Percentiles rank a stretch among this genome's conserved stretches.
phyloP scores from a whole-genome alignment of 1,140 invertebrate genomes.

The Aphaenogaster floridana region DNA sequence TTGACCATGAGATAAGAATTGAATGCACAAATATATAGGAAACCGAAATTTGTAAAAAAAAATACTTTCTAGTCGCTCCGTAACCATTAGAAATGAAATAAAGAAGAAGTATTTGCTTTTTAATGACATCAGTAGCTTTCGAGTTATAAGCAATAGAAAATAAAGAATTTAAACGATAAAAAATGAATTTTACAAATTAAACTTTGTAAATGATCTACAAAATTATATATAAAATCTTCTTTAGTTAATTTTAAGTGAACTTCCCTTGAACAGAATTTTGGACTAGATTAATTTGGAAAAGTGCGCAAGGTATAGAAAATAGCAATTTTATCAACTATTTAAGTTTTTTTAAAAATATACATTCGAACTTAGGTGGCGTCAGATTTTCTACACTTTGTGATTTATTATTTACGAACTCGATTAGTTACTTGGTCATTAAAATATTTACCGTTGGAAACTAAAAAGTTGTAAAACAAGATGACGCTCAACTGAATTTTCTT shows the following conservation, averaged over 20 bases:
- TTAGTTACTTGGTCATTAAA: conserved; percentile 7
- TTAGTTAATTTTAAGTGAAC: conserved; percentile 9
- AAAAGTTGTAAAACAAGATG: conserved; percentile 6
- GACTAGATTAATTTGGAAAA: background rate
- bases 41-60: background rate
- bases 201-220: background rate
- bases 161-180: too few species aligned
- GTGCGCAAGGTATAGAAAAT: background rate
- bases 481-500: conserved; percentile 6
- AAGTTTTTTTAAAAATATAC: background rate
- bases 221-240: conserved; percentile 38
- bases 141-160: background rate
- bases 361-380: background rate
- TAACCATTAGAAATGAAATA: background rate
- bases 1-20: conserved; percentile 38
- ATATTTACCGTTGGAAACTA: conserved; percentile 4
- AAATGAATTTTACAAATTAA: background rate
- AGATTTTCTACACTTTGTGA: background rate
- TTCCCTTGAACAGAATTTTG: background rate
- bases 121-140: background rate
- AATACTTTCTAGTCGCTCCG: background rate
- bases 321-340: conserved; percentile 1
- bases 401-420: conserved; percentile 4
- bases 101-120: background rate
- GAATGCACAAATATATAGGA: background rate